Conservation (phyloP, 30 jellyfish, hydroid and myxozoan species). For the Clytia hemisphaerica region DNA sequence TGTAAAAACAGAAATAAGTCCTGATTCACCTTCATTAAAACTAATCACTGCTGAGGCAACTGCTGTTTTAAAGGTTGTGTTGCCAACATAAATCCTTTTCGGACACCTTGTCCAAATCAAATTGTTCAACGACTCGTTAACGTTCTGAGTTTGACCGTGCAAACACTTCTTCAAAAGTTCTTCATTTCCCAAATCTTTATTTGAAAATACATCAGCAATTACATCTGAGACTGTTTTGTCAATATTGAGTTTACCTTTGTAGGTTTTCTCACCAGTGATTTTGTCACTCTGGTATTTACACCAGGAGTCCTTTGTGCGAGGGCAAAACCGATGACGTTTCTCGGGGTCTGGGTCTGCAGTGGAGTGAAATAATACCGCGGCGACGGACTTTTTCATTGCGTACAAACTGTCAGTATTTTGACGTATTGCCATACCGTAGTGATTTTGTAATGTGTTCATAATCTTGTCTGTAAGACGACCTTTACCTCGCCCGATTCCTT, state of each 20-base stretch:
- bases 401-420: slow-evolving; percentile 34
- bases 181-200: slow-evolving; percentile 41
- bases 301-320: slow-evolving; percentile 29
- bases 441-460: slow-evolving; percentile 36
- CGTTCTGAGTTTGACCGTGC: slow-evolving; percentile 43
- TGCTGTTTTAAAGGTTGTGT: slow-evolving; percentile 6
- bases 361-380: slow-evolving; percentile 33
- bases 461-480: slow-evolving; percentile 37
- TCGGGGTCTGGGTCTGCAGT: slow-evolving; percentile 14
- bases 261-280: slow-evolving; percentile 26
- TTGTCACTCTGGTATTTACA: slow-evolving; percentile 44
- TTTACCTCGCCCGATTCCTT: slow-evolving; percentile 41
- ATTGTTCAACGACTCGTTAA: slow-evolving; percentile 34
- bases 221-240: slow-evolving; percentile 29
- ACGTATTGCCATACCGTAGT: slow-evolving; percentile 45
- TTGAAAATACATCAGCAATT: slow-evolving; percentile 31
- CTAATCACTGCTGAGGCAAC: slow-evolving; percentile 31
- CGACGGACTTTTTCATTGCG: slow-evolving; percentile 43
- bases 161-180: slow-evolving; percentile 22
- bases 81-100: slow-evolving; percentile 27
- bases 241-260: slow-evolving; percentile 23
- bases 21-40: slow-evolving; percentile 25
- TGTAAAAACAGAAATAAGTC: slow-evolving; percentile 20
- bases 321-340: slow-evolving; percentile 34
- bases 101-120: slow-evolving; percentile 42